These are phyloP conservation scores for Saimiri boliviensis DNA, from an alignment of 2,113 vertebrate species.

Conservation along the genomic window DNA sequence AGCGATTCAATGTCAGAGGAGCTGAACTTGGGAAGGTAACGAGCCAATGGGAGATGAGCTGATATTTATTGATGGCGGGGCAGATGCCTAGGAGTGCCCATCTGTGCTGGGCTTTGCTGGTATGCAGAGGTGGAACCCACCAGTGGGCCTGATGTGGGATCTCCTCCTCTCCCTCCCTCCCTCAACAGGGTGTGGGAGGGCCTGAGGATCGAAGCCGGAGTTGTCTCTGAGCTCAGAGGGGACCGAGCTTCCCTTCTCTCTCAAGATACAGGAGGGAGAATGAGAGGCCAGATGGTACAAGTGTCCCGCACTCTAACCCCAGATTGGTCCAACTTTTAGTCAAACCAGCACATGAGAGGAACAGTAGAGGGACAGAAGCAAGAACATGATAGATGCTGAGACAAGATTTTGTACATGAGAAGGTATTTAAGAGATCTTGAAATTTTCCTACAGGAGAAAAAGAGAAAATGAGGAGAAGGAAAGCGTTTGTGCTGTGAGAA, in stretches of 20 bases:
- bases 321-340: too few species aligned
- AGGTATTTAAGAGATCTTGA: neutral
- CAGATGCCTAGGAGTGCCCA: neutral
- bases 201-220: accelerated
- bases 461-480: neutral
- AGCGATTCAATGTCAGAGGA: neutral
- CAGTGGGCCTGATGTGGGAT: neutral
- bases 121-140: accelerated
- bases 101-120: neutral
- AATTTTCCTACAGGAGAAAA: neutral
- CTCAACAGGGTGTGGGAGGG: neutral
- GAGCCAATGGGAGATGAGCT: neutral
- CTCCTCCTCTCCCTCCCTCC: neutral
- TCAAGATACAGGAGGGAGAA: neutral
- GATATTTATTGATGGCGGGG: neutral
- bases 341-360: neutral
- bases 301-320: too few species aligned
- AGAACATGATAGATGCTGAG: neutral
- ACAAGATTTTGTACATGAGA: neutral
- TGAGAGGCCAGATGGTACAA: too few species aligned
- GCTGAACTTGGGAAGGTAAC: neutral
- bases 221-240: neutral
- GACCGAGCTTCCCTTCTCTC: neutral
- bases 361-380: neutral
- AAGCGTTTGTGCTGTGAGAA: neutral